These are phyloP conservation scores for Agelas oroides DNA, from an alignment of 37 sponge, comb jelly and placozoan species.

Conservation along the genomic window DNA sequence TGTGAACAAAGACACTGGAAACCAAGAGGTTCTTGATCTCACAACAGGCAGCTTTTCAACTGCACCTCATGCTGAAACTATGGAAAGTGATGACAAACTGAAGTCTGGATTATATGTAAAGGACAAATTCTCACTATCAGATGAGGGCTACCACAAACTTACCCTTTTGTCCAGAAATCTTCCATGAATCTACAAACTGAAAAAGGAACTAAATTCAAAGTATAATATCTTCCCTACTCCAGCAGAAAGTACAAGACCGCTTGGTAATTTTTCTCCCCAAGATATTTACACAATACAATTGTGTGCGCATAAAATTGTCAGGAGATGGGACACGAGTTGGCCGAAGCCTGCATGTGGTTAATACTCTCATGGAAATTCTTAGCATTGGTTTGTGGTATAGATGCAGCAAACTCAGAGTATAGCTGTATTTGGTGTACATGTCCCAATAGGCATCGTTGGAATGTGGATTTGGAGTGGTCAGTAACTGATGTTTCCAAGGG, in stretches of 20 bases:
- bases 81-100: too few relatives aligned
- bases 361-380: slow-evolving; percentile 40
- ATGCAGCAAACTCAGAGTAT: slow-evolving; percentile 20
- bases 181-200: too few relatives aligned
- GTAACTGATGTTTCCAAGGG: slow-evolving; percentile 9
- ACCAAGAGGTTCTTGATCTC: too few relatives aligned
- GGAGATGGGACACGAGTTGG: slow-evolving; percentile 22
- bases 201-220: too few relatives aligned
- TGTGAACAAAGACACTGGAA: too few relatives aligned
- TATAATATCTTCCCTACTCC: too few relatives aligned
- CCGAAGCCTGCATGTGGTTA: neutral
- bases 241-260: slow-evolving; percentile 6
- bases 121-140: too few relatives aligned
- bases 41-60: too few relatives aligned
- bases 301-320: neutral
- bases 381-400: slow-evolving; percentile 3
- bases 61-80: too few relatives aligned
- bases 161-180: too few relatives aligned
- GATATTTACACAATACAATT: neutral
- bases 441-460: neutral
- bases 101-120: too few relatives aligned
- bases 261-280: neutral
- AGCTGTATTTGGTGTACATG: slow-evolving; percentile 39
- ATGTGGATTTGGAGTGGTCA: neutral
- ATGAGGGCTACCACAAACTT: too few relatives aligned